Evolutionary conservation across 2,888 invertebrate species (phyloP).

Genomic region (Volucella inflata): DNA sequence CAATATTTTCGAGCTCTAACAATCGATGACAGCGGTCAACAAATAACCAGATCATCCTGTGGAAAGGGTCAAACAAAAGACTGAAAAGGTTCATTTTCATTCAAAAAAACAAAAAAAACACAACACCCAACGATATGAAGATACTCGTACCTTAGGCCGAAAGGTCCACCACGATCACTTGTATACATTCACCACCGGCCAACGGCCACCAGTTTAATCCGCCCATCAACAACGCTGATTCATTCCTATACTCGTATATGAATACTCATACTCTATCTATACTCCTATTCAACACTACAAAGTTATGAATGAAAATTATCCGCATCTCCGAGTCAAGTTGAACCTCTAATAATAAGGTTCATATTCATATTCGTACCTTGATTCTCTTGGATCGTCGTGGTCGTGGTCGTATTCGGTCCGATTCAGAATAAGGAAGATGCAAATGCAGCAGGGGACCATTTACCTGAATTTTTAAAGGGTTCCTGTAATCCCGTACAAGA

Average conservation of each 20-base stretch:
- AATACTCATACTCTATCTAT: no score
- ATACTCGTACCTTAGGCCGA: neutral
- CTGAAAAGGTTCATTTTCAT: conserved; percentile 35
- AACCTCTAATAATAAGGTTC: conserved; percentile 40
- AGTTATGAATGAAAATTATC: conserved; percentile 72
- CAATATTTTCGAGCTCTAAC: conserved; percentile 33
- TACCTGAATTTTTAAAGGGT: conserved; percentile 65
- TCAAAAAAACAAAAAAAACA: conserved; percentile 30
- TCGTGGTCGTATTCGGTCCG: conserved; percentile 11
- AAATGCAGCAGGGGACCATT: conserved; percentile 51
- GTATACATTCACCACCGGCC: conserved; percentile 27
- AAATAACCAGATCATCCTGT: conserved; percentile 71
- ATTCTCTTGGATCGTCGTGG: neutral
- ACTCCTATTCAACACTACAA: conserved; percentile 37
- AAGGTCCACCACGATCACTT: conserved; percentile 20
- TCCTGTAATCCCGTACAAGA: conserved; percentile 42
- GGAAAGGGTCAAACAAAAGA: conserved; percentile 46
- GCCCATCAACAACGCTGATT: conserved; percentile 60
- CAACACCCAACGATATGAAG: neutral
- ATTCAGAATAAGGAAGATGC: conserved; percentile 45
- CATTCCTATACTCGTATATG: conserved; percentile 27
- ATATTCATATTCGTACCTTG: conserved; percentile 60
- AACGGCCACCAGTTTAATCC: conserved; percentile 57
- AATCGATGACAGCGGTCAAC: conserved; percentile 66
- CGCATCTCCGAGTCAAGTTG: conserved; percentile 42